phyloP scores from a whole-genome alignment of 2,113 vertebrate genomes.

The Murina feae region DNA sequence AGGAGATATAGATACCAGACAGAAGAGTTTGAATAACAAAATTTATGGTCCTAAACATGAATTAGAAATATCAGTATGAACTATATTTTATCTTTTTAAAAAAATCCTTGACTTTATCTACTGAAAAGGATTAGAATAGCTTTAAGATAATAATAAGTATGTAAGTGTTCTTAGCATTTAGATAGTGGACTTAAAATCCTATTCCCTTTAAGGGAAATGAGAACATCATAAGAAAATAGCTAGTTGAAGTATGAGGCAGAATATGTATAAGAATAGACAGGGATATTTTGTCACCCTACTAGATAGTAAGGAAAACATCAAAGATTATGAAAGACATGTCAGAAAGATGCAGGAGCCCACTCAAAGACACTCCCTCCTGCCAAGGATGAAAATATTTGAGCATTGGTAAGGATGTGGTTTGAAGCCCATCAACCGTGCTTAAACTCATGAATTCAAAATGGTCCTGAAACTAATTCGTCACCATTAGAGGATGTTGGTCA shows the following conservation, averaged over 20 bases:
- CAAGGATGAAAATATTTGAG: not conserved
- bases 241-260: not conserved
- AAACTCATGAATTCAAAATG: not conserved
- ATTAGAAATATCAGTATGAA: not conserved
- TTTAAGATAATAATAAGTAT: not conserved
- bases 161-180: not conserved
- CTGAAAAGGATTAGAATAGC: not conserved
- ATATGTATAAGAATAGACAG: not conserved
- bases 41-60: not conserved
- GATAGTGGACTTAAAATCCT: not conserved
- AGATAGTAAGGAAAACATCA: not conserved
- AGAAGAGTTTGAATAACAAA: not conserved
- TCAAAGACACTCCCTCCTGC: not conserved
- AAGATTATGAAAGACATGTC: not conserved
- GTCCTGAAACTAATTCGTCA: not conserved
- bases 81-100: not conserved
- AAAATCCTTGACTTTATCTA: not conserved
- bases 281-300: not conserved
- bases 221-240: not conserved
- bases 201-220: not conserved
- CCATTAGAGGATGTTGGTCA: not conserved
- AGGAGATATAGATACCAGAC: not conserved
- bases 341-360: not conserved
- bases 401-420: not conserved
- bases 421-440: not conserved